Evolutionary conservation across 2,797 vertebrate genomes (phyloP).

Genomic region (Sebastes minor): DNA sequence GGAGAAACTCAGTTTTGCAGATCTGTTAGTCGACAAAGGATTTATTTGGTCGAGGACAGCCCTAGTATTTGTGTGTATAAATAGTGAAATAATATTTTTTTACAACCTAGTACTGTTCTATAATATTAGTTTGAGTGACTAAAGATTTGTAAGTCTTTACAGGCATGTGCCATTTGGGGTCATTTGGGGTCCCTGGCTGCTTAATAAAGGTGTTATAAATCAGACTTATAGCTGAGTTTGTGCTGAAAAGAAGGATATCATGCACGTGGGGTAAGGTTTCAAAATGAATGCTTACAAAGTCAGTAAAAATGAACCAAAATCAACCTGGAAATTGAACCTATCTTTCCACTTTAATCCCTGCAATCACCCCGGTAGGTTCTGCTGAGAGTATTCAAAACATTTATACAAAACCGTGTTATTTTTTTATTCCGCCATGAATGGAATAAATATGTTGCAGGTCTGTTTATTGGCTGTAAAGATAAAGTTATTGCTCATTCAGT

Average conservation of each 20-base stretch:
- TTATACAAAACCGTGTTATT: constrained; percentile 42
- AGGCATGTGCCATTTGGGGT: background rate
- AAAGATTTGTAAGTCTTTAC: background rate
- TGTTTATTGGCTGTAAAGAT: constrained; percentile 79
- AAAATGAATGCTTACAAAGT: background rate
- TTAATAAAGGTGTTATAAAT: background rate
- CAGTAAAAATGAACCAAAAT: background rate
- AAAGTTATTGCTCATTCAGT: constrained; percentile 73
- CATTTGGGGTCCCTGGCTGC: background rate
- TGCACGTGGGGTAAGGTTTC: background rate
- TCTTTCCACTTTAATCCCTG: background rate
- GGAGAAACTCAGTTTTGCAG: too few species aligned
- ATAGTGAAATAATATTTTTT: background rate
- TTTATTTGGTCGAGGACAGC: too few species aligned
- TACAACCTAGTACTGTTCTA: background rate
- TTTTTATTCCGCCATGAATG: constrained; percentile 57
- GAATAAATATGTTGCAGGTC: constrained; percentile 71
- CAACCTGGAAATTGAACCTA: background rate
- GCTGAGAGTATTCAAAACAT: constrained; percentile 36
- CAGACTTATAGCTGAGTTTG: background rate
- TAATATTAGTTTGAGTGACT: background rate
- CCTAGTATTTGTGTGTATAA: background rate
- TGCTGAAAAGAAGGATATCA: background rate
- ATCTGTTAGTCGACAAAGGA: too few species aligned
- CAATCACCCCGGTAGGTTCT: background rate